A percentile compares a stretch with the other conserved stretches of the same genome.
Evolutionary conservation across 2,888 invertebrate genomes (phyloP).

Genomic region (Eilema depressum): DNA sequence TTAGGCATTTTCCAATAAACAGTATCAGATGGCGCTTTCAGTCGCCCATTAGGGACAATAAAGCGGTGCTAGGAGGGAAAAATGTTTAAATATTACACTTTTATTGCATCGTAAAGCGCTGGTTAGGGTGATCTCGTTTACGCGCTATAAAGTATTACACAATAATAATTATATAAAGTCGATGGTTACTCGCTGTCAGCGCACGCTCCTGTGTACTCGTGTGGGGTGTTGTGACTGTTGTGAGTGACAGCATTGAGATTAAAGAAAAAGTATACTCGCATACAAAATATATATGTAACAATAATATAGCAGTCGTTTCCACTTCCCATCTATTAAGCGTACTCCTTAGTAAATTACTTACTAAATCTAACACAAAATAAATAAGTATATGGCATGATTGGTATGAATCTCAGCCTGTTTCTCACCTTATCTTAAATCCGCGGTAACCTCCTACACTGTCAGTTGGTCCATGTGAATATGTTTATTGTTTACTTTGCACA

Average conservation of each 20-base stretch:
- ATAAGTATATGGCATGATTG: neutral
- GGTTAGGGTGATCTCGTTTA: slow-evolving; percentile 53
- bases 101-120: slow-evolving; percentile 59
- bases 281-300: neutral
- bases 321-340: neutral
- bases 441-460: neutral
- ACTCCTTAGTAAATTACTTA: neutral
- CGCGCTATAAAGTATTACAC: slow-evolving; percentile 54
- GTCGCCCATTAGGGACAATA: slow-evolving; percentile 53
- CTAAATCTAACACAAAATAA: neutral
- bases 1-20: slow-evolving; percentile 57
- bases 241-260: neutral
- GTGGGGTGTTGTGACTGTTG: neutral
- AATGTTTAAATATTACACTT: slow-evolving; percentile 54
- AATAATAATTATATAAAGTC: slow-evolving; percentile 50
- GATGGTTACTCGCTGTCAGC: slow-evolving; percentile 18
- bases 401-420: neutral
- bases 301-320: neutral
- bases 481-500: neutral
- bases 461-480: neutral
- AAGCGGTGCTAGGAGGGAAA: slow-evolving; percentile 44
- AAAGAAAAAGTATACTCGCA: neutral
- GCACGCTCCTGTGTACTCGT: neutral
- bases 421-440: neutral
- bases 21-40: slow-evolving; percentile 43